Conservation (phyloP, 2,797 vertebrate genomes). For the Mallotus villosus region DNA sequence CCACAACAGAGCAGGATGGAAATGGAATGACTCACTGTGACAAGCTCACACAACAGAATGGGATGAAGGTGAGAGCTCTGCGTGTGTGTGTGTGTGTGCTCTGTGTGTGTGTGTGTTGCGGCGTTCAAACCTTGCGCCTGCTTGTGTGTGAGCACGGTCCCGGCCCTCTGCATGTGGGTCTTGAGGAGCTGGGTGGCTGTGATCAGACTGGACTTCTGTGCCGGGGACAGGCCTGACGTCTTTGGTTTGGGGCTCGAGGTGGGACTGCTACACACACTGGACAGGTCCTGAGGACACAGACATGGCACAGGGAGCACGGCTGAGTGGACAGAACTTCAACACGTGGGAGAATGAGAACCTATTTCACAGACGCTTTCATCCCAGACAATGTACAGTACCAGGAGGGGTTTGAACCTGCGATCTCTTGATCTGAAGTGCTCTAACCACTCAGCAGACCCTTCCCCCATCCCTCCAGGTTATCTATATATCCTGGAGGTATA, state of each 20-base stretch:
- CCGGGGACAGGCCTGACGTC: constrained; percentile 79
- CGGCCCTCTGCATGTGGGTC: constrained; percentile 87
- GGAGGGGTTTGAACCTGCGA: no score
- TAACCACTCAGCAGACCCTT: neutral
- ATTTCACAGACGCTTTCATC: no score
- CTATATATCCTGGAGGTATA: no score
- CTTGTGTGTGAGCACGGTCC: constrained; percentile 85
- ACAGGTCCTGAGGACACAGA: constrained; percentile 81
- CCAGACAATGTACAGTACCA: no score
- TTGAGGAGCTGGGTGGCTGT: constrained; percentile 87
- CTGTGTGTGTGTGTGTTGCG: constrained; percentile 2
- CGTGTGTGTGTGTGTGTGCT: constrained; percentile 24
- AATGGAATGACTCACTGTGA: constrained; percentile 34
- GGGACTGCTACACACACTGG: constrained; percentile 96
- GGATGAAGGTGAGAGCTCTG: constrained; percentile 10
- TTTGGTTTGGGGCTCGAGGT: constrained; percentile 96
- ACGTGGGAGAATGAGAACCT: no score
- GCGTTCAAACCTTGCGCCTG: constrained; percentile 88
- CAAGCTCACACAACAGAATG: constrained; percentile 38
- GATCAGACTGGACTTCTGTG: constrained; percentile 87
- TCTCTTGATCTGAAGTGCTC: neutral
- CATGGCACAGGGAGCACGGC: no score
- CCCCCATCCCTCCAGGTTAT: no score
- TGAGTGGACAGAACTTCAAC: neutral
- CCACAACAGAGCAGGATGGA: neutral